Evolutionary conservation across 1,140 invertebrate genomes (phyloP), one percentile per base, ranked within the genome.

Genomic region (Eubasilissa regina): DNA sequence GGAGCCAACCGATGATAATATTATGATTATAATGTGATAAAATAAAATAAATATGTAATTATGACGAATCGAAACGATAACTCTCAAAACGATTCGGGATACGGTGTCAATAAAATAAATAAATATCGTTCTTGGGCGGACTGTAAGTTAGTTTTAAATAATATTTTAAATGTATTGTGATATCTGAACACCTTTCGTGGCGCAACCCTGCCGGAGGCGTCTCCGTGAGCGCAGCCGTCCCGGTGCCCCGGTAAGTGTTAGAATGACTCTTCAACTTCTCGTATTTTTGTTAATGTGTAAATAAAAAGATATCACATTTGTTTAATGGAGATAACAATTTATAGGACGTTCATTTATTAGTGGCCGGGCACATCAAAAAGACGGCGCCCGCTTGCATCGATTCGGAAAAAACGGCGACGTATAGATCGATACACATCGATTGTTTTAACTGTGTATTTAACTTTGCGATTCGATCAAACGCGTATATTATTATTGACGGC

Each of bases 271-370:
- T 17, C 76, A 79, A 75, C 78, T 80, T 83, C 78, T 83, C 76
- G 55, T 83, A 83, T 83, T 83, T 80, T 83, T 83, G 81, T 83
- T 83, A 83, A 83, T 83, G 81, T 83, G 79, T 83, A 83, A 83
- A 83, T 83, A 83, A 83, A 83, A 83, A 80, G 81, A 80, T 83
- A 83, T 83, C 81, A 80, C 81, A 80, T 83, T 80, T 83, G 77
- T 83, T 83, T 83, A 83, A 83, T 83, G 79, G 75, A 79, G 78
- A 83, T 83, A 80, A 80, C 78, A 83, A 83, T 80, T 83, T 80
- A 77, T 75, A 45, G 76, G 77, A 62, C 35, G 79, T 80, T 82
- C 81, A 79, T 83, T 83, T 76, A 83, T 83, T 83, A 83, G 78
- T 45, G 76, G 21, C 17, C 68, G 68, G 68, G n/a, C 17, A 25